Percentiles rank a stretch among this genome's conserved stretches.
phyloP scores from a whole-genome alignment of 2,888 invertebrate genomes.

The Tetragonula carbonaria region DNA sequence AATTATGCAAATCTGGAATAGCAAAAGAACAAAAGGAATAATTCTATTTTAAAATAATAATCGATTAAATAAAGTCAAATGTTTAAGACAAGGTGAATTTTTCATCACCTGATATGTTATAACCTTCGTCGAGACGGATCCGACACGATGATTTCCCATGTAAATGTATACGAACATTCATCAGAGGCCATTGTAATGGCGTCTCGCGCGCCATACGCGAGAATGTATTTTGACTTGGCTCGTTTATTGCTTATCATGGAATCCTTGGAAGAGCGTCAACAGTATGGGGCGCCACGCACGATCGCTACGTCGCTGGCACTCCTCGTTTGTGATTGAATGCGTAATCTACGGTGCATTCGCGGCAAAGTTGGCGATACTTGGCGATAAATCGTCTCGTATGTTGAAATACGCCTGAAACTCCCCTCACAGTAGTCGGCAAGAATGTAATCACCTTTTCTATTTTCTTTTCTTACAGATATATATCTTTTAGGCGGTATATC shows the following conservation, averaged over 20 bases:
- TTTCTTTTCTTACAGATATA: not conserved
- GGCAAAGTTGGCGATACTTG: constrained; percentile 52
- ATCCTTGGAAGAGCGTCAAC: constrained; percentile 56
- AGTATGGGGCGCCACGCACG: constrained; percentile 47
- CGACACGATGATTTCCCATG: constrained; percentile 78
- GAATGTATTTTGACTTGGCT: constrained; percentile 65
- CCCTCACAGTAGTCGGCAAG: not conserved
- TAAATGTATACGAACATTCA: constrained; percentile 83
- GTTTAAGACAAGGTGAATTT: constrained; percentile 53
- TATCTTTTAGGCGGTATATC: no score
- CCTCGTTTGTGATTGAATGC: constrained; percentile 64
- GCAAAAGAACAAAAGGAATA: not conserved
- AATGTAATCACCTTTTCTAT: not conserved
- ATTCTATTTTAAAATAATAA: not conserved
- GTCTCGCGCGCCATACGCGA: constrained; percentile 57
- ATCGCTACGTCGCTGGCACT: constrained; percentile 43
- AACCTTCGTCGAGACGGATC: constrained; percentile 72
- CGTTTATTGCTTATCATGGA: constrained; percentile 62
- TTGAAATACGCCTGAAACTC: constrained; percentile 11
- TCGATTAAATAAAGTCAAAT: constrained; percentile 13
- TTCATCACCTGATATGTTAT: constrained; percentile 55
- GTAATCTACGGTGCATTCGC: constrained; percentile 64
- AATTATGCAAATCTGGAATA: not conserved
- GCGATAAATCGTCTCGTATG: constrained; percentile 9
- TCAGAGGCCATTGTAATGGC: constrained; percentile 80